A percentile compares a stretch with the other conserved stretches of the same genome.
phyloP scores from a whole-genome alignment of 2,797 vertebrate species.

The Neoniphon sammara region DNA sequence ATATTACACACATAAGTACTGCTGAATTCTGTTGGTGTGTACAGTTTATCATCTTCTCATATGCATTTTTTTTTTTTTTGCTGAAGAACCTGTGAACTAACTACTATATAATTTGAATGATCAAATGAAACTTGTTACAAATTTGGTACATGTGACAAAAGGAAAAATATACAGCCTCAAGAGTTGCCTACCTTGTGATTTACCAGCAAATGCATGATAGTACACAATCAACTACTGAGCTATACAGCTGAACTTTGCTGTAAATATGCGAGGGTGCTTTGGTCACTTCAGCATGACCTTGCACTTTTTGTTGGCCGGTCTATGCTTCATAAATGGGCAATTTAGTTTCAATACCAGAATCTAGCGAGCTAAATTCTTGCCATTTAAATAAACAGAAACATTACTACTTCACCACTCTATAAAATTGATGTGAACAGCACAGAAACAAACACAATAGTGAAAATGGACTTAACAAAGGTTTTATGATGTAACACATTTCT shows the following conservation, averaged over 20 bases:
- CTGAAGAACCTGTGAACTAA: neutral
- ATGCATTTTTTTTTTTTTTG: neutral
- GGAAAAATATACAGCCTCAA: neutral
- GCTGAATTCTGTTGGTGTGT: neutral
- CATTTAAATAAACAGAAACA: conserved; percentile 32
- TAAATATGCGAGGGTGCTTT: conserved; percentile 55
- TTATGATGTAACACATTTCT: conserved; percentile 47
- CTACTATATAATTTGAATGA: no score
- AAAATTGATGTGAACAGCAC: conserved; percentile 21
- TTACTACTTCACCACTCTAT: conserved; percentile 1
- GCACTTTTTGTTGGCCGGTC: conserved; percentile 48
- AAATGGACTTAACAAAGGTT: conserved; percentile 40
- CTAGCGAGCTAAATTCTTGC: conserved; percentile 28
- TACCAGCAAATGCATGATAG: conserved; percentile 60
- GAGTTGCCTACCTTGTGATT: conserved; percentile 43
- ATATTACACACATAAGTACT: conserved; percentile 1
- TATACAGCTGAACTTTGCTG: conserved; percentile 61
- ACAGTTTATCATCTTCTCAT: neutral
- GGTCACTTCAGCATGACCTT: conserved; percentile 54
- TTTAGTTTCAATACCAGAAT: conserved; percentile 27
- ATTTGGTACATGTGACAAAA: neutral
- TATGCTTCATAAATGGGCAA: conserved; percentile 50
- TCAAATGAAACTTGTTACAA: neutral
- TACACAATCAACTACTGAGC: conserved; percentile 36
- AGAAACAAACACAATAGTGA: conserved; percentile 16